A percentile compares a stretch with the other conserved stretches of the same genome.
Conservation (phyloP, 2,888 invertebrate species). For the Eristalis arbustorum region DNA sequence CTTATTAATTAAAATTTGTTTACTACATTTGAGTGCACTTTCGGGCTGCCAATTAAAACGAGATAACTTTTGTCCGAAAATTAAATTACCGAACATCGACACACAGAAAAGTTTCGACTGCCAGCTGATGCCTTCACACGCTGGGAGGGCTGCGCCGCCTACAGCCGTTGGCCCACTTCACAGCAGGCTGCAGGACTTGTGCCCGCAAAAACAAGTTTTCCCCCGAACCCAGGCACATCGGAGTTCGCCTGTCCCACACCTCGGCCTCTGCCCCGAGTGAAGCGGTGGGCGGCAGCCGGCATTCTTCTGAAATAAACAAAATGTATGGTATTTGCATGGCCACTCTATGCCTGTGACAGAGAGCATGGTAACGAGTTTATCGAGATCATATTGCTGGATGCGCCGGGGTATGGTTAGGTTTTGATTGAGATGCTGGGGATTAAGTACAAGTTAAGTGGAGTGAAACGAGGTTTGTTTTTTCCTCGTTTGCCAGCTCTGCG, state of each 20-base stretch:
- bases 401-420: background rate
- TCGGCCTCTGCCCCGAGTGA: background rate
- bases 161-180: background rate
- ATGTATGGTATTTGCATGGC: background rate
- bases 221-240: background rate
- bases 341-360: background rate
- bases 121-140: background rate
- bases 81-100: background rate
- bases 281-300: background rate
- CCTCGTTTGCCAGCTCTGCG: background rate
- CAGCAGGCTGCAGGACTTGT: background rate
- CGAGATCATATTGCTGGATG: background rate
- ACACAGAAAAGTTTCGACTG: background rate
- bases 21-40: slow-evolving; percentile 11
- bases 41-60: slow-evolving; percentile 36
- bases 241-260: background rate
- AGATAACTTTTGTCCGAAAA: slow-evolving; percentile 32
- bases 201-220: background rate
- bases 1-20: slow-evolving; percentile 4
- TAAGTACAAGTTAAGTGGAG: background rate
- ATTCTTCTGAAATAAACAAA: background rate
- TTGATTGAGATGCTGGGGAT: slow-evolving; percentile 12
- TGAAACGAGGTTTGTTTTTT: background rate
- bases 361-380: slow-evolving; percentile 1
- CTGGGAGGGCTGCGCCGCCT: background rate